Conservation (phyloP, 2,113 vertebrate species). For the Danionella cerebrum region DNA sequence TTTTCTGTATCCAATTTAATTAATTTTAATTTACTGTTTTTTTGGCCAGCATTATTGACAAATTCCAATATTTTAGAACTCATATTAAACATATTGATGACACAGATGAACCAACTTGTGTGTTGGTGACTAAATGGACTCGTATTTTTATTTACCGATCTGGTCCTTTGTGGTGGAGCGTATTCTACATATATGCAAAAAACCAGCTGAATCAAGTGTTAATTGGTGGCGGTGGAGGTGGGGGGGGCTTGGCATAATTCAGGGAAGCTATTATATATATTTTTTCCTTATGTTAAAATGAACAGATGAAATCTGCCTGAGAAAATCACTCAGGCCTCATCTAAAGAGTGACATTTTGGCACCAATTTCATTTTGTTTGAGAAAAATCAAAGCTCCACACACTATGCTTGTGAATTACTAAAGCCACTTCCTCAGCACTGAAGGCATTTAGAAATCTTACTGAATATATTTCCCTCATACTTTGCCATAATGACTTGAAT, state of each 20-base stretch:
- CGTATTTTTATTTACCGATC: too few species aligned
- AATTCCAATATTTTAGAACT: too few species aligned
- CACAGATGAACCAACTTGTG: too few species aligned
- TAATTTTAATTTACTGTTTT: too few species aligned
- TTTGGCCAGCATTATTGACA: too few species aligned
- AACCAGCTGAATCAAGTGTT: too few species aligned
- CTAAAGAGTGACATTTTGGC: slow-evolving; percentile 2
- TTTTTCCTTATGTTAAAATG: not conserved
- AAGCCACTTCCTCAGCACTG: slow-evolving; percentile 19
- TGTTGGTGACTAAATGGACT: too few species aligned
- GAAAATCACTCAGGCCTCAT: slow-evolving; percentile 8
- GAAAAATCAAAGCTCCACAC: slow-evolving; percentile 18
- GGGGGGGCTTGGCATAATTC: not conserved
- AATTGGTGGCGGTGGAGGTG: too few species aligned
- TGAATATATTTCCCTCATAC: slow-evolving; percentile 43
- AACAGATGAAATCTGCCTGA: not conserved
- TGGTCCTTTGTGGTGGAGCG: too few species aligned
- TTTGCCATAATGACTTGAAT: slow-evolving; percentile 42
- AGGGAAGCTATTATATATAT: not conserved
- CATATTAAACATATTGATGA: too few species aligned
- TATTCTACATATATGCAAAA: too few species aligned
- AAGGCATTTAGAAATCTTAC: slow-evolving; percentile 32
- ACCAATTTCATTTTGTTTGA: slow-evolving; percentile 11
- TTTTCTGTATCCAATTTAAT: too few species aligned
- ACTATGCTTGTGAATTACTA: slow-evolving; percentile 13